A percentile compares a stretch with the other conserved stretches of the same genome.
Conservation (phyloP, 2,888 invertebrate species). For the Oligia fasciuncula region DNA sequence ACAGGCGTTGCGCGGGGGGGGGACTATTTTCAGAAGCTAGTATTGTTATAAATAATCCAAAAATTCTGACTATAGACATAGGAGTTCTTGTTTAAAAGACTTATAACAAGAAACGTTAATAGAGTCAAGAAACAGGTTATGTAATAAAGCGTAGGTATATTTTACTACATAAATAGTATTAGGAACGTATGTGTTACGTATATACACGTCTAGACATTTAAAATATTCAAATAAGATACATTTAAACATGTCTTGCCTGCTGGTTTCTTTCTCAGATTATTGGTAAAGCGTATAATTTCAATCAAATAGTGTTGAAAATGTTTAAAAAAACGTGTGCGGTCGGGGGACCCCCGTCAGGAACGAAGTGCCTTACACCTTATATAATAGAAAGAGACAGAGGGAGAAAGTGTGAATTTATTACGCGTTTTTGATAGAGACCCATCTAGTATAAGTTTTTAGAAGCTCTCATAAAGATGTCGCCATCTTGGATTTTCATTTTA, state of each 20-base stretch:
- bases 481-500: no score
- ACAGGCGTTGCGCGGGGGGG: no score
- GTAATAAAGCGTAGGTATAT: conserved; percentile 4
- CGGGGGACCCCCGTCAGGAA: no score
- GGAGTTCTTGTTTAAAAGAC: conserved; percentile 23
- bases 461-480: no score
- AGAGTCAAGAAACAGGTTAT: conserved; percentile 37
- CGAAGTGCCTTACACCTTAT: no score
- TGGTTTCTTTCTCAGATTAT: neutral
- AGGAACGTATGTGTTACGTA: conserved; percentile 18
- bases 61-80: conserved; percentile 4
- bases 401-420: no score
- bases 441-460: no score
- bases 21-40: neutral
- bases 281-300: neutral
- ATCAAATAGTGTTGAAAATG: neutral
- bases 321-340: no score
- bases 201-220: conserved; percentile 37
- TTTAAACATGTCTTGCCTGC: neutral
- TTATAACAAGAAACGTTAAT: conserved; percentile 27
- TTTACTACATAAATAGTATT: conserved; percentile 7
- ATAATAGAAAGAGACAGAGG: no score
- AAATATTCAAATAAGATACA: conserved; percentile 29
- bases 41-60: neutral
- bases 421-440: no score